Base-by-base conservation (phyloP, 2,113 vertebrate genomes). In the Saimiri boliviensis region DNA sequence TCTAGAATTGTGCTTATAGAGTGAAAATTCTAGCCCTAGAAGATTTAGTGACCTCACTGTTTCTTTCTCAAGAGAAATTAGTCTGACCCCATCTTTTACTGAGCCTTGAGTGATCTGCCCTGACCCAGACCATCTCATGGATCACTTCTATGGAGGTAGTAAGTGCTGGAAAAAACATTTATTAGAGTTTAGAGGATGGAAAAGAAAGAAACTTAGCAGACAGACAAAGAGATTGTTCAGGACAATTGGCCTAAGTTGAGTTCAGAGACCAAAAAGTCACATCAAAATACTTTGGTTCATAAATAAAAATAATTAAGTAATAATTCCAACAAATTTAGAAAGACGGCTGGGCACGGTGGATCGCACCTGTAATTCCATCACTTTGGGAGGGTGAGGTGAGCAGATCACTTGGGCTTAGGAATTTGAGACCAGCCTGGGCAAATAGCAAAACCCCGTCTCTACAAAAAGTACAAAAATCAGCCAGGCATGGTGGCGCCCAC, bases 281-380 rank as follows among this genome's bases (percentile, higher is more conserved):
- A 87, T 47, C 42, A 77, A 77, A 74, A 74, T 42, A 45, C 37
- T 74, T 74, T 45, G 40, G 47, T 91, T 89, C 30, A 56, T 70
- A 95, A 95, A 81, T 76, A 91, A 95, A 96, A 96, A 95, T 52
- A 95, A 95, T 90, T 95, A 94, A 86, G 40, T 76, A 85, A 52
- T 66, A 94, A 79, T 91, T 56, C 32, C 27, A 94, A 83, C 66
- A 97, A 95, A 89, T 45, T 92, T 95, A 92, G 58, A 68, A 93
- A 91, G 54, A 80, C 40, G 12, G 60, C 27, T 63, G 12, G 60
- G 12, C 27, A 63, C 13, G 12, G 60, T 32, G 27, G 60, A 27
- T 63, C 27, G 30, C 12, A 63, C 60, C 27, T 14, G 11, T 32
- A 63, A 63, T 32, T 13, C 60, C 27, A 63, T 63, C 27, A 63